These are phyloP conservation scores for Anodontia alba DNA, from an alignment of 2,888 invertebrate genomes.

Conservation along the genomic window DNA sequence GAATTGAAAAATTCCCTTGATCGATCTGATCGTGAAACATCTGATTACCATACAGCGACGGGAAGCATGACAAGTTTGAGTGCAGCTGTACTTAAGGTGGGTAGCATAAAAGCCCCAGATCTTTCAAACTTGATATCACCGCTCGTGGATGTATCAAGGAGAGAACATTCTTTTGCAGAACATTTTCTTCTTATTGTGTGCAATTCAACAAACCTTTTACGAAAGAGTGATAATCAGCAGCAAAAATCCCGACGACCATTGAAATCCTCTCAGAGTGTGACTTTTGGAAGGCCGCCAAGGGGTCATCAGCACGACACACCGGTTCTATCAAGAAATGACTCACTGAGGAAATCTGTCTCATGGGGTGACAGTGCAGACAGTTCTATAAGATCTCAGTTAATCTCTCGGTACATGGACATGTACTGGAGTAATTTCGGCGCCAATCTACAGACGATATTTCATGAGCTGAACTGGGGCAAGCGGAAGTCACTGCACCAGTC, in stretches of 20 bases:
- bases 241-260: slow-evolving; percentile 49
- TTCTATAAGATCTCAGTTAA: slow-evolving; percentile 77
- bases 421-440: slow-evolving; percentile 81
- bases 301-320: slow-evolving; percentile 70
- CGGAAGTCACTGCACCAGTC: slow-evolving; percentile 68
- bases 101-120: slow-evolving; percentile 79
- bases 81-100: slow-evolving; percentile 77
- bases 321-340: slow-evolving; percentile 77
- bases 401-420: slow-evolving; percentile 78
- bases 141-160: slow-evolving; percentile 77
- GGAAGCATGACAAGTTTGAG: slow-evolving; percentile 78
- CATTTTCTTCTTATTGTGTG: slow-evolving; percentile 82
- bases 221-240: slow-evolving; percentile 69
- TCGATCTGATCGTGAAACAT: slow-evolving; percentile 68
- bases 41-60: slow-evolving; percentile 77
- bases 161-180: slow-evolving; percentile 82
- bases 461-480: slow-evolving; percentile 78
- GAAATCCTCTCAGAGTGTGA: slow-evolving; percentile 46
- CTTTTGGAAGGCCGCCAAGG: slow-evolving; percentile 59
- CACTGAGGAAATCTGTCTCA: slow-evolving; percentile 82
- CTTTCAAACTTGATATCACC: slow-evolving; percentile 78
- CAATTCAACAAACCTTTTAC: slow-evolving; percentile 81
- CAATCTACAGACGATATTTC: slow-evolving; percentile 77
- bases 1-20: slow-evolving; percentile 60
- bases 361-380: slow-evolving; percentile 83